Conservation (phyloP, 2,888 invertebrate species). For the Bombyx huttoni region DNA sequence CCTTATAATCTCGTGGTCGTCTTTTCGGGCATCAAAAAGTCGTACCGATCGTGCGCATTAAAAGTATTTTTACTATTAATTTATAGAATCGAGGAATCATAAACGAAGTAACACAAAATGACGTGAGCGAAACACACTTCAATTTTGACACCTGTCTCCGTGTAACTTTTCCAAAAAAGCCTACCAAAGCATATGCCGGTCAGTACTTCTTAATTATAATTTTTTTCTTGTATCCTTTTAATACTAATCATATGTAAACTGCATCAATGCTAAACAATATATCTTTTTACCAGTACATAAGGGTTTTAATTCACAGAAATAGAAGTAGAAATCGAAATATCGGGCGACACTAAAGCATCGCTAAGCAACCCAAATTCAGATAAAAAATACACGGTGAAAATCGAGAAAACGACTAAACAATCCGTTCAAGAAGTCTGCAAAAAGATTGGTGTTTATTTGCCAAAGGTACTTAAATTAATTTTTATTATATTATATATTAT, state of each 20-base stretch:
- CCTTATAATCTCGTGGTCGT: no score
- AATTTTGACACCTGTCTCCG: slow-evolving; percentile 21
- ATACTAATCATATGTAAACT: no score
- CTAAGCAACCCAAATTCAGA: slow-evolving; percentile 5
- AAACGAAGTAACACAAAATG: not conserved
- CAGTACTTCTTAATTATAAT: slow-evolving; percentile 5
- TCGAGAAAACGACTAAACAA: not conserved
- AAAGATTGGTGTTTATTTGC: slow-evolving; percentile 11
- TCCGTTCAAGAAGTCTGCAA: slow-evolving; percentile 7
- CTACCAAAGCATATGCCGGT: slow-evolving; percentile 18
- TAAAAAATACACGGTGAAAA: slow-evolving; percentile 1
- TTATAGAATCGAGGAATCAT: slow-evolving; percentile 13
- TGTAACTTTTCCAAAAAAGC: slow-evolving; percentile 18
- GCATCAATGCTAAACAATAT: not conserved
- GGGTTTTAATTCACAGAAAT: slow-evolving; percentile 17
- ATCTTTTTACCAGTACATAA: not conserved
- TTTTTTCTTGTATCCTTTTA: no score
- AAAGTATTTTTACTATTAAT: not conserved
- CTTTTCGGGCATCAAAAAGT: no score
- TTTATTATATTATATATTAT: no score
- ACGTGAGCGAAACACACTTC: slow-evolving; percentile 11
- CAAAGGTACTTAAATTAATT: slow-evolving; percentile 10
- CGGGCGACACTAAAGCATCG: slow-evolving; percentile 13
- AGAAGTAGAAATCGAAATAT: slow-evolving; percentile 15
- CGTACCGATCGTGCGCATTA: no score